Evolutionary conservation across 2,113 vertebrate genomes (phyloP).

Genomic region (Oncorhynchus keta): DNA sequence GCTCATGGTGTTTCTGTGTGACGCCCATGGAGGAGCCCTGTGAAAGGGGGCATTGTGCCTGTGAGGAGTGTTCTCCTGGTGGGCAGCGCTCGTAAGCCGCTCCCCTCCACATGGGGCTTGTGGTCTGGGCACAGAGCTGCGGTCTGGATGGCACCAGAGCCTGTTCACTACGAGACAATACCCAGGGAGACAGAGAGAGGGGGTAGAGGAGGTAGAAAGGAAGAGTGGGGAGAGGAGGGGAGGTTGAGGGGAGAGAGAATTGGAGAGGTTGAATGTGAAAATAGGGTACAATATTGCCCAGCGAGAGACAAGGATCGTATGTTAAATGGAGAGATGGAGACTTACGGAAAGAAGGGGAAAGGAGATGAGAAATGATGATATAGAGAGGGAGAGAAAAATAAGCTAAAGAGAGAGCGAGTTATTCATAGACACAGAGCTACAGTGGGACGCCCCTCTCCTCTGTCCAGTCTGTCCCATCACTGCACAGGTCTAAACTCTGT

Average conservation of each 20-base stretch:
- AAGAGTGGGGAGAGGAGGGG: background rate
- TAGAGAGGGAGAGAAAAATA: background rate
- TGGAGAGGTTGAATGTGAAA: background rate
- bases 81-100: conserved; percentile 63
- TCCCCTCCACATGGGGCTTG: conserved; percentile 62
- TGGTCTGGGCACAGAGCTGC: conserved; percentile 50
- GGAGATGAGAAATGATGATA: background rate
- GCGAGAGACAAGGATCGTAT: background rate
- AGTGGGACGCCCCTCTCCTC: conserved; percentile 3
- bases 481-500: conserved; percentile 43
- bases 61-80: conserved; percentile 59
- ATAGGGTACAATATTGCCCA: background rate
- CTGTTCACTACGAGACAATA: conserved; percentile 46
- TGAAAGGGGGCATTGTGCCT: conserved; percentile 75
- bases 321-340: background rate
- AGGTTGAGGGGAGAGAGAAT: background rate
- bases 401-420: background rate
- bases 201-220: background rate
- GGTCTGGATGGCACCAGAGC: conserved; percentile 59
- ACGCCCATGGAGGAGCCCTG: conserved; percentile 42
- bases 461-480: conserved; percentile 20
- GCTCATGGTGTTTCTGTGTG: conserved; percentile 56
- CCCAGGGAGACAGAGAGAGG: conserved; percentile 19
- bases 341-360: background rate
- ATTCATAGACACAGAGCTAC: background rate